A percentile compares a stretch with the other conserved stretches of the same genome.
Conservation (phyloP, 1,140 invertebrate species). For the Schlechtendalia chinensis region DNA sequence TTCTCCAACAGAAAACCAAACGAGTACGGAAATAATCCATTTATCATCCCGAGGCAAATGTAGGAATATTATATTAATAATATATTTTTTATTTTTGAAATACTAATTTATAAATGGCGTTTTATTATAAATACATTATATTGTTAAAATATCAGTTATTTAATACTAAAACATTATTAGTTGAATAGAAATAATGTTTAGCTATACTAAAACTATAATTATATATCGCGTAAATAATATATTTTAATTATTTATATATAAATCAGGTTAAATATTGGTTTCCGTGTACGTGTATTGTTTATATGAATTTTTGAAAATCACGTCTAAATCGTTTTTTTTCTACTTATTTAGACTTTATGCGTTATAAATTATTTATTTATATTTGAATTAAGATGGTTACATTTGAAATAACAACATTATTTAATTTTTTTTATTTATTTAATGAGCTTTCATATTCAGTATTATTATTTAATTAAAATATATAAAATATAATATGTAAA, state of each 20-base stretch:
- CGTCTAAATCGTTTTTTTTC: too few species aligned
- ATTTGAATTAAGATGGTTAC: neutral
- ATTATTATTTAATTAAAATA: too few species aligned
- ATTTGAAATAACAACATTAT: too few species aligned
- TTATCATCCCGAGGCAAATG: conserved; percentile 36
- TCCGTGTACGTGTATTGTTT: too few species aligned
- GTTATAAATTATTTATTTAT: conserved; percentile 10
- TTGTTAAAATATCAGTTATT: neutral
- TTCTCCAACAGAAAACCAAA: conserved; percentile 2
- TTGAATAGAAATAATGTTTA: neutral
- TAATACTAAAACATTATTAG: neutral
- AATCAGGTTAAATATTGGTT: neutral
- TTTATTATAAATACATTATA: neutral
- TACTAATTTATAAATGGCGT: neutral
- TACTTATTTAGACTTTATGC: neutral
- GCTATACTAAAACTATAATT: neutral
- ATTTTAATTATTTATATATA: neutral
- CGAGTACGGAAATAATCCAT: conserved; percentile 38
- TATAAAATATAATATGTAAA: neutral
- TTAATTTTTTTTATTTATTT: too few species aligned
- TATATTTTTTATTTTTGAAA: neutral
- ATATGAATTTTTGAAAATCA: too few species aligned
- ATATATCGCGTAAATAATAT: neutral
- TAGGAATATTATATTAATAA: neutral
- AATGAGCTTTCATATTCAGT: too few species aligned